These are phyloP conservation scores for Passer montanus DNA, from an alignment of 2,113 vertebrate species.

Conservation along the genomic window DNA sequence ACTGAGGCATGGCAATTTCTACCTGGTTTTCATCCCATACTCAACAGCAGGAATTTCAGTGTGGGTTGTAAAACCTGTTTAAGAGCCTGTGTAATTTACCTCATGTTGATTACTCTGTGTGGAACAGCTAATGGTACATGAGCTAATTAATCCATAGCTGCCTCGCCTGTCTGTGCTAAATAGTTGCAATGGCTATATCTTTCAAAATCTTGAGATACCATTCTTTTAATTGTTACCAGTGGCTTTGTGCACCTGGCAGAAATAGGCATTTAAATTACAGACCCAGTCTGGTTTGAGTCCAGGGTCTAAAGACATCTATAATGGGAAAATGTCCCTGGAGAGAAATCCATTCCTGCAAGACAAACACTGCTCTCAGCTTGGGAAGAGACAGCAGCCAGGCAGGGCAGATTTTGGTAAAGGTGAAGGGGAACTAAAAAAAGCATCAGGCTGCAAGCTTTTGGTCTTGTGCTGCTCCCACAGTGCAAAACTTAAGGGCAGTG, in stretches of 20 bases:
- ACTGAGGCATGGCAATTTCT: neutral
- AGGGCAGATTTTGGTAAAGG: neutral
- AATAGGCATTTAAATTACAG: neutral
- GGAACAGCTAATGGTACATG: constrained; percentile 15
- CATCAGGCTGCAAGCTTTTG: neutral
- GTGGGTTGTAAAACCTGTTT: constrained; percentile 44
- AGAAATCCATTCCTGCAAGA: neutral
- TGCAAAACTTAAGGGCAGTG: neutral
- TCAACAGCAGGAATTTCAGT: constrained; percentile 28
- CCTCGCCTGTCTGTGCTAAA: neutral
- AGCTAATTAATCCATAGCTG: constrained; percentile 42
- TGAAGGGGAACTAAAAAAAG: neutral
- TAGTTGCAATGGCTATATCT: neutral
- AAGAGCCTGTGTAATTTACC: constrained; percentile 54
- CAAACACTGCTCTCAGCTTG: neutral
- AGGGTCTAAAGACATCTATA: neutral
- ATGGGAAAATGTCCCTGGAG: neutral
- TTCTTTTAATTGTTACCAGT: neutral
- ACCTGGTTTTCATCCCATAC: neutral
- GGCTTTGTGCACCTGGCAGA: neutral
- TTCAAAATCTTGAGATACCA: neutral
- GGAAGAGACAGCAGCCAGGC: neutral
- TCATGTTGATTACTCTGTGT: constrained; percentile 42
- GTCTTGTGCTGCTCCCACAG: neutral
- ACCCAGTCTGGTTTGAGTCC: neutral